These are phyloP conservation scores for Cydia splendana DNA, from an alignment of 1,140 invertebrate genomes.

Conservation along the genomic window DNA sequence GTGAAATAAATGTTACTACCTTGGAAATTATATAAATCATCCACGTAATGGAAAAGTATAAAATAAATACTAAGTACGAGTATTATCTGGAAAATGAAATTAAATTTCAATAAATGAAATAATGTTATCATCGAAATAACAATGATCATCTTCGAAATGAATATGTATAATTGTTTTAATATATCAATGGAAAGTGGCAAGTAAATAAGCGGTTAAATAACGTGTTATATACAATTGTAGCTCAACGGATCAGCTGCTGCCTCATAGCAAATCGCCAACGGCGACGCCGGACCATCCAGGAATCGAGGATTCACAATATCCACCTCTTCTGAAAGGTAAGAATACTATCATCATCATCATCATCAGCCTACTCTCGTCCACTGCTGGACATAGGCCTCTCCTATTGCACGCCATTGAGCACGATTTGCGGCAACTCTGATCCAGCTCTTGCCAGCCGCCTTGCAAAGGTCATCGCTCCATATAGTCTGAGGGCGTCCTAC, in stretches of 20 bases:
- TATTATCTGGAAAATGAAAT: too few relatives aligned
- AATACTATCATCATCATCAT: too few relatives aligned
- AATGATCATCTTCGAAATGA: neutral
- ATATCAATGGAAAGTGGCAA: neutral
- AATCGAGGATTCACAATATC: constrained; percentile 72
- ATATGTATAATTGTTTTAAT: too few relatives aligned
- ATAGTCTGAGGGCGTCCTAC: too few relatives aligned
- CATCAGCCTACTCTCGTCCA: too few relatives aligned
- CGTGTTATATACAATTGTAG: constrained; percentile 55
- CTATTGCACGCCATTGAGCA: too few relatives aligned
- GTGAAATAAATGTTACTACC: neutral
- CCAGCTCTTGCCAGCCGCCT: too few relatives aligned
- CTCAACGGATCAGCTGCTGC: constrained; percentile 72
- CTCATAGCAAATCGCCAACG: constrained; percentile 77
- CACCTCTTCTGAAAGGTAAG: constrained; percentile 74
- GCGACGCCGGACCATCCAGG: constrained; percentile 58
- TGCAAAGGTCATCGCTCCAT: too few relatives aligned
- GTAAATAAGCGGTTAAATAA: constrained; percentile 23
- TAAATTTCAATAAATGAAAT: neutral
- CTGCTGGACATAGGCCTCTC: too few relatives aligned
- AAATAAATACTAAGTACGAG: too few relatives aligned
- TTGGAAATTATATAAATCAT: neutral
- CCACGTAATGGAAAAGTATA: too few relatives aligned
- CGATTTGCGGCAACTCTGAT: too few relatives aligned
- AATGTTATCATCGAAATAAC: neutral